Evolutionary conservation across 2,888 invertebrate genomes (phyloP).

Genomic region (Anarsia innoxiella): DNA sequence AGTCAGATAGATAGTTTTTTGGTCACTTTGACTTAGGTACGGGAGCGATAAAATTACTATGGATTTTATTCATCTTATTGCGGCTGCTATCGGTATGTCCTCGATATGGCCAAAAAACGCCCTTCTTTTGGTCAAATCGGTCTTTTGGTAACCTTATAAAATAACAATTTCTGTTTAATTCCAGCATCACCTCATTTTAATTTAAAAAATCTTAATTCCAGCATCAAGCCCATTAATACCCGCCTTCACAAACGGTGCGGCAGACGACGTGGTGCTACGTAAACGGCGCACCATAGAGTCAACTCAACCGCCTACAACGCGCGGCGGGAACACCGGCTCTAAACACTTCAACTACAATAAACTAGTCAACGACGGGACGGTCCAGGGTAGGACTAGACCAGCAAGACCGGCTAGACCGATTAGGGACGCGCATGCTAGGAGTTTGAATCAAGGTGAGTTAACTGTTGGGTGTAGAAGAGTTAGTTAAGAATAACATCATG

Average conservation of each 20-base stretch:
- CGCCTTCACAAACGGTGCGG: conserved; percentile 28
- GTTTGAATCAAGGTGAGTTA: conserved; percentile 55
- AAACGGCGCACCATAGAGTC: conserved; percentile 65
- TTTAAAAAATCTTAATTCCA: too few relatives aligned
- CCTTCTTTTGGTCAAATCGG: too few relatives aligned
- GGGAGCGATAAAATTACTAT: too few relatives aligned
- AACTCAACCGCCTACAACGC: conserved; percentile 50
- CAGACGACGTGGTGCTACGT: conserved; percentile 47
- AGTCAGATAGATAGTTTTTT: too few relatives aligned
- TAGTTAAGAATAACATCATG: too few relatives aligned
- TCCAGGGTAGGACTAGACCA: too few relatives aligned
- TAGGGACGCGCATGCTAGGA: conserved; percentile 49
- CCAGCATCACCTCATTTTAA: background rate
- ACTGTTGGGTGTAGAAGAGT: too few relatives aligned
- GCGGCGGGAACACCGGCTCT: conserved; percentile 53
- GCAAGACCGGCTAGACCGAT: conserved; percentile 23
- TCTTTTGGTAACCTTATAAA: too few relatives aligned
- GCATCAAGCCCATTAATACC: conserved; percentile 15
- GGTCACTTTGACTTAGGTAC: too few relatives aligned
- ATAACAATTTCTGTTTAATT: background rate
- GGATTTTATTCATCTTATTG: too few relatives aligned
- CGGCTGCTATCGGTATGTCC: too few relatives aligned
- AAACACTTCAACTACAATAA: conserved; percentile 90
- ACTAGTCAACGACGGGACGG: conserved; percentile 81
- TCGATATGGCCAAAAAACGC: too few relatives aligned